phyloP scores from a whole-genome alignment of 2,113 vertebrate genomes.

The Lampris incognitus region DNA sequence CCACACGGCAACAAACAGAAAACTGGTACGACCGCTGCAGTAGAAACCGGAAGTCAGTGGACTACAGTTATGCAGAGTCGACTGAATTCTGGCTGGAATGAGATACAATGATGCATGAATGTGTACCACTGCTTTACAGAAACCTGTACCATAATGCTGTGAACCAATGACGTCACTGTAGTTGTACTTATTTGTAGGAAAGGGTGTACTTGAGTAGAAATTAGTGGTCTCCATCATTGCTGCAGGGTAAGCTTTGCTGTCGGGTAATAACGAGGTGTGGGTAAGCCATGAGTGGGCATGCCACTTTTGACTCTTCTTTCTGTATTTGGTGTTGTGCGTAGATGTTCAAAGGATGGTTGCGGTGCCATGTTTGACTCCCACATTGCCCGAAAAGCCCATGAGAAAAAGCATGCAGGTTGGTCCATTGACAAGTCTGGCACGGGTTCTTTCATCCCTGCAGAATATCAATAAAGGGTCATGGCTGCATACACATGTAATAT shows the following conservation, averaged over 20 bases:
- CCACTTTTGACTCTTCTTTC: constrained; percentile 24
- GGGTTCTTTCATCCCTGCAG: neutral
- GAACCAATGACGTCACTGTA: no score
- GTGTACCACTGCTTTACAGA: no score
- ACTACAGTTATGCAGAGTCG: no score
- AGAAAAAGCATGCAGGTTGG: constrained; percentile 82
- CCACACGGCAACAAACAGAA: no score
- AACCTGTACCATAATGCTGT: no score
- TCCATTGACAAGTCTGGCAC: neutral
- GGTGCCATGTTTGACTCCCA: constrained; percentile 67
- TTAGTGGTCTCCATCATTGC: no score
- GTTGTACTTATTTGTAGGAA: no score
- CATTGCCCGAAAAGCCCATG: constrained; percentile 75
- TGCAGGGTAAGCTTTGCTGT: neutral
- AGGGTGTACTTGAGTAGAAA: no score
- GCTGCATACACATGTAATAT: constrained; percentile 8
- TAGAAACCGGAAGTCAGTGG: no score
- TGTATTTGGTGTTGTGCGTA: constrained; percentile 34
- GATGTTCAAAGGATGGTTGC: constrained; percentile 79
- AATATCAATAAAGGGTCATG: neutral
- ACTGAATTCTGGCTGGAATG: no score
- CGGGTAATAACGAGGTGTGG: constrained; percentile 1
- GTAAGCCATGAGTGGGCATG: constrained; percentile 6
- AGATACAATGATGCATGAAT: no score
- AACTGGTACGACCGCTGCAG: no score